phyloP scores from a whole-genome alignment of 2,113 vertebrate species.

The Candoia aspera region DNA sequence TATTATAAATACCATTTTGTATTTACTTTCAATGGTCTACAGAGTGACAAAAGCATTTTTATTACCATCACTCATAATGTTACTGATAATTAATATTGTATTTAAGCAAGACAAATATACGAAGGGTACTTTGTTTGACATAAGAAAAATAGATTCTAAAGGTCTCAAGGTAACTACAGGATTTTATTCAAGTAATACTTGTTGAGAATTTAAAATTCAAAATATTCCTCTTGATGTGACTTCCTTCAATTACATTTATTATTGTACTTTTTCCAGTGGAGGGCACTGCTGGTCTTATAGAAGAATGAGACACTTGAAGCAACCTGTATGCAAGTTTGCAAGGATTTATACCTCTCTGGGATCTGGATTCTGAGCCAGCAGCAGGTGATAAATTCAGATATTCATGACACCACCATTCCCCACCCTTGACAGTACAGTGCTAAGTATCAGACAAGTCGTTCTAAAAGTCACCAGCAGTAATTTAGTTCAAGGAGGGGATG shows the following conservation, averaged over 20 bases:
- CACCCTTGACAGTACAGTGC: conserved; percentile 62
- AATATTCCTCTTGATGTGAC: not conserved
- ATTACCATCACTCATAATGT: not conserved
- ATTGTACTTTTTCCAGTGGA: conserved; percentile 57
- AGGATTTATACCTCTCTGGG: conserved; percentile 67
- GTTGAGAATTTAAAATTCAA: not conserved
- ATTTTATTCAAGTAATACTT: not conserved
- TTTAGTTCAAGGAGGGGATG: conserved; percentile 53
- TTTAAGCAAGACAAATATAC: not conserved
- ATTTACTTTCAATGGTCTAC: not conserved
- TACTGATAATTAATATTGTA: not conserved
- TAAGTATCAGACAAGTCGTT: conserved; percentile 66
- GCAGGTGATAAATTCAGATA: conserved; percentile 73
- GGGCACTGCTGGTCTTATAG: conserved; percentile 66
- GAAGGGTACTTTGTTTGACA: not conserved
- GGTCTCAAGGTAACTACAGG: not conserved
- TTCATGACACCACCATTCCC: conserved; percentile 69
- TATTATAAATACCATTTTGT: not conserved
- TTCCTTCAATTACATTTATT: not conserved
- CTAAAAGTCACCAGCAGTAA: conserved; percentile 64
- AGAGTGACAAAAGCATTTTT: not conserved
- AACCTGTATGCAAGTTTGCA: conserved; percentile 58
- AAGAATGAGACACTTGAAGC: conserved; percentile 50
- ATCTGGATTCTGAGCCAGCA: conserved; percentile 73
- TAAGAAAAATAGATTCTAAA: not conserved